Percentiles rank a stretch among this genome's conserved stretches.
phyloP scores from a whole-genome alignment of 2,113 vertebrate species.

The Pelobates fuscus region DNA sequence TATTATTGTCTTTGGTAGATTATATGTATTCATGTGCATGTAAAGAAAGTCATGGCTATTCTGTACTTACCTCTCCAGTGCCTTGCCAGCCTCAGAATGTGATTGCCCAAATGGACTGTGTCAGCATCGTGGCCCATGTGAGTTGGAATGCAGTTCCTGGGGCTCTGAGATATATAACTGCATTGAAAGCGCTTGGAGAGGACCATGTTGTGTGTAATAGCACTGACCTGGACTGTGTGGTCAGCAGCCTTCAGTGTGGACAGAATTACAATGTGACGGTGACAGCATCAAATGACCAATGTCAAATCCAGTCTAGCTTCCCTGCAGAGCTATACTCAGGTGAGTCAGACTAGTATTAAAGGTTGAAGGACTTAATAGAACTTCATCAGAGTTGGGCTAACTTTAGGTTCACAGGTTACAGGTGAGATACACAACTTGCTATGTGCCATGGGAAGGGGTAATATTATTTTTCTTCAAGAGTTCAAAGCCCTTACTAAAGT shows the following conservation, averaged over 20 bases:
- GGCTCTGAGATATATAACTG: slow-evolving; percentile 59
- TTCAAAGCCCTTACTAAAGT: no score
- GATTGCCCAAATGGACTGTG: slow-evolving; percentile 63
- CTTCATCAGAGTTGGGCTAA: no score
- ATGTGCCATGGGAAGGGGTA: no score
- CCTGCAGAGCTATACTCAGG: slow-evolving; percentile 8
- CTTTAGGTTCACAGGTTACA: no score
- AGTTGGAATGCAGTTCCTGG: slow-evolving; percentile 65
- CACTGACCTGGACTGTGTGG: slow-evolving; percentile 57
- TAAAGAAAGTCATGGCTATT: background rate
- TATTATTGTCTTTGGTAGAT: background rate
- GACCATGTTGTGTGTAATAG: slow-evolving; percentile 51
- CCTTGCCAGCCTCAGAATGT: slow-evolving; percentile 70
- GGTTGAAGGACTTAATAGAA: no score
- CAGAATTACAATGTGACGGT: slow-evolving; percentile 63
- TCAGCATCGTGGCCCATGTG: slow-evolving; percentile 60
- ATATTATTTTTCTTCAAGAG: no score
- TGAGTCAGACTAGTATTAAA: background rate
- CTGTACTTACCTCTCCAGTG: slow-evolving; percentile 57
- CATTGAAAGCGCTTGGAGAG: slow-evolving; percentile 52
- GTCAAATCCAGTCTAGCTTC: slow-evolving; percentile 62
- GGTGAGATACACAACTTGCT: no score
- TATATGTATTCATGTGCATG: background rate
- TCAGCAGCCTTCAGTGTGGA: slow-evolving; percentile 65
- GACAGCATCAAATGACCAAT: slow-evolving; percentile 61